phyloP scores from a whole-genome alignment of 1,140 invertebrate genomes.

The Diachasmimorpha longicaudata region DNA sequence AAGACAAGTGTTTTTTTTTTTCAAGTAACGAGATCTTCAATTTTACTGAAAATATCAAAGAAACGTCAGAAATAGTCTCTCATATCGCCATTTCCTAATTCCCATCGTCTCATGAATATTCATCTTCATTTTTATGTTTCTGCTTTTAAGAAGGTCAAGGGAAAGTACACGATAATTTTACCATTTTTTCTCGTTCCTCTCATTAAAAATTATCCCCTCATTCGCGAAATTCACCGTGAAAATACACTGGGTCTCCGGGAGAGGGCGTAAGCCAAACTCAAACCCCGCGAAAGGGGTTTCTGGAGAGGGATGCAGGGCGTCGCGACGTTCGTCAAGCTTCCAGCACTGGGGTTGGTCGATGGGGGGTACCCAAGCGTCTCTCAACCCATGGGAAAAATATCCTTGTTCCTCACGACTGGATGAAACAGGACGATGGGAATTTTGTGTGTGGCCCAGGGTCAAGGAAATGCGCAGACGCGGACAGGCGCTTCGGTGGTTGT shows the following conservation, averaged over 20 bases:
- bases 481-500: slow-evolving; percentile 16
- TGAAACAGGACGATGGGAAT: slow-evolving; percentile 35
- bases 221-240: background rate
- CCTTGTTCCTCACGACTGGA: slow-evolving; percentile 36
- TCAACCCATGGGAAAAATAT: slow-evolving; percentile 17
- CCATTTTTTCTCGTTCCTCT: background rate
- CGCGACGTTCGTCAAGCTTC: slow-evolving; percentile 60
- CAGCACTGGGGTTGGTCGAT: slow-evolving; percentile 49
- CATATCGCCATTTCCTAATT: too few species aligned
- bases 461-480: slow-evolving; percentile 60
- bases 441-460: slow-evolving; percentile 45
- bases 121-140: background rate
- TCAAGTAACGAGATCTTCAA: too few species aligned
- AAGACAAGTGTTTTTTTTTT: too few species aligned
- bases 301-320: slow-evolving; percentile 60
- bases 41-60: too few species aligned
- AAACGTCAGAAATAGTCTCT: too few species aligned
- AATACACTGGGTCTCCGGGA: background rate
- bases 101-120: background rate
- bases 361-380: slow-evolving; percentile 19
- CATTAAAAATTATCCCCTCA: background rate
- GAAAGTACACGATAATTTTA: background rate
- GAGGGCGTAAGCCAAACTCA: background rate
- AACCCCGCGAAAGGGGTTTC: slow-evolving; percentile 42
- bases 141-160: background rate